Evolutionary conservation across 1,140 invertebrate genomes (phyloP).

Genomic region (Diabrotica virgifera): DNA sequence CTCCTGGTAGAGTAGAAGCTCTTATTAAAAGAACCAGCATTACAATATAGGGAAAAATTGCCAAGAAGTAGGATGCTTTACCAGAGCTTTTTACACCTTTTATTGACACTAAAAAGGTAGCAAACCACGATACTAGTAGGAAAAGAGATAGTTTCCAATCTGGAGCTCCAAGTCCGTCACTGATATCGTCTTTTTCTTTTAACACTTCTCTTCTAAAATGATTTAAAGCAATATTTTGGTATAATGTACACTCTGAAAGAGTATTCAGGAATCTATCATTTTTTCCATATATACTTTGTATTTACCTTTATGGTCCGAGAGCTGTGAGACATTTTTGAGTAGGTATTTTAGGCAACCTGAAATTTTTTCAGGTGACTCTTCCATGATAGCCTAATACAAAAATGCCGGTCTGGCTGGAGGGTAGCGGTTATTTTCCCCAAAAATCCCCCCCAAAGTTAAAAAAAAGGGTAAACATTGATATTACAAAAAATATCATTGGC

Average conservation of each 20-base stretch:
- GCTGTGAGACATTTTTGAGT: too few relatives aligned
- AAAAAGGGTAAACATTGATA: too few relatives aligned
- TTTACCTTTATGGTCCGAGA: too few relatives aligned
- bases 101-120: constrained; percentile 73
- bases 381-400: too few relatives aligned
- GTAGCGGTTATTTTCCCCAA: too few relatives aligned
- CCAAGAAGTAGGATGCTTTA: constrained; percentile 79
- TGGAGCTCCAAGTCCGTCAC: constrained; percentile 69
- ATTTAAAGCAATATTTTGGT: neutral
- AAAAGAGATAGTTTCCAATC: constrained; percentile 76
- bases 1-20: constrained; percentile 72
- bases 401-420: too few relatives aligned
- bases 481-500: too few relatives aligned
- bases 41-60: constrained; percentile 81
- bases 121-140: constrained; percentile 72
- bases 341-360: too few relatives aligned
- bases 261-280: neutral
- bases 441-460: too few relatives aligned
- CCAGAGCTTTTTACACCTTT: constrained; percentile 77
- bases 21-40: constrained; percentile 71
- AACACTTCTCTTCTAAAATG: constrained; percentile 54
- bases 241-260: neutral
- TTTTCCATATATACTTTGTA: too few relatives aligned
- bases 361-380: too few relatives aligned
- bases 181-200: constrained; percentile 63